Evolutionary conservation across 2,888 invertebrate species (phyloP), one percentile per base, ranked within the genome.

Genomic region (Drosophila ustulata): DNA sequence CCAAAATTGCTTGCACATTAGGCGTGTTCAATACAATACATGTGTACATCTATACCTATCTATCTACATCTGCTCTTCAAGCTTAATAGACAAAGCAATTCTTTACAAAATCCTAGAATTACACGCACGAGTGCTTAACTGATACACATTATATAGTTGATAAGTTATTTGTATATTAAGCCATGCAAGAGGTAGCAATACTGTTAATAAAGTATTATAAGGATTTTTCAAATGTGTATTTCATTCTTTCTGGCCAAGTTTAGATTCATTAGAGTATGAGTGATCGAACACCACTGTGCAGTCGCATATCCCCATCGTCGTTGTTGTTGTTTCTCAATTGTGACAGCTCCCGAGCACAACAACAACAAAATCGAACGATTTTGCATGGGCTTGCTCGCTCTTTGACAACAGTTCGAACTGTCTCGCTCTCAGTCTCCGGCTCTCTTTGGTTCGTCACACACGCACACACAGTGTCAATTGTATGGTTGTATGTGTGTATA

Each of bases 141-240:
- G 46, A 61, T 61, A 41, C 45, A 66, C 58, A 46, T 55, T 63
- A 57, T 39, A 46, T 64, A 52, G 26, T 9, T 47, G 18, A 28
- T 57, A 71, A 61, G 68, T 46, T 41, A 51, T 18, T 18, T 30
- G 55, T 62, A 58, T 34, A 41, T 23, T 68, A 68, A 61, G 67
- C 55, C 43, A 71, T 59, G 71, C 55, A 62, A 57, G 39, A 68
- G 56, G 23, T 46, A 66, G 39, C 30, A 75, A 71, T 71, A 75
- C 59, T 67, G 56, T 63, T 64, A 75, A 71, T 75, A 75, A 75
- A 75, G 64, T 75, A 71, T 71, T 58, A 51, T 71, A 75, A 50
- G 62, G 46, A 56, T 32, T 63, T 58, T 26, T 9, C n/a, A 58
- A 37, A 30, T 26, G 30, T 50, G 9, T 50, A n/a, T 41, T 30